A percentile compares a stretch with the other conserved stretches of the same genome.
Conservation (phyloP, 2,888 invertebrate genomes). For the Pimpla rufipes region DNA sequence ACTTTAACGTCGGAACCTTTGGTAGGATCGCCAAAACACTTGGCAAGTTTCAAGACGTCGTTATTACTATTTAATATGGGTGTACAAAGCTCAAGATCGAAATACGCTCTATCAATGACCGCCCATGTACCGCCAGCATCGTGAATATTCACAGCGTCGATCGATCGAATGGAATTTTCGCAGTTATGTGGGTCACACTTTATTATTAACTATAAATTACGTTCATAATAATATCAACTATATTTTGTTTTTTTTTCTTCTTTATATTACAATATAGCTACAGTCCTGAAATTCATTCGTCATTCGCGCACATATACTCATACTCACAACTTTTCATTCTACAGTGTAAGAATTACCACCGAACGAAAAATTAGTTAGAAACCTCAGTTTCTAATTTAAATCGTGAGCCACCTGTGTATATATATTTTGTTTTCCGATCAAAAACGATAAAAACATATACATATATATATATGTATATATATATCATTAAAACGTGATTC, state of each 20-base stretch:
- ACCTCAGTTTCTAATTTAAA: slow-evolving; percentile 10
- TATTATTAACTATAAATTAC: slow-evolving; percentile 51
- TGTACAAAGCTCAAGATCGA: slow-evolving; percentile 65
- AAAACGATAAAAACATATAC: slow-evolving; percentile 50
- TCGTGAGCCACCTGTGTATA: slow-evolving; percentile 29
- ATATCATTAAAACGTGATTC: slow-evolving; percentile 39
- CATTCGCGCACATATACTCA: slow-evolving; percentile 62
- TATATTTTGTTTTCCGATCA: background rate
- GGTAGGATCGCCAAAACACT: slow-evolving; percentile 61
- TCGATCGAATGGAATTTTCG: slow-evolving; percentile 52
- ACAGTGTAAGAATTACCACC: slow-evolving; percentile 28
- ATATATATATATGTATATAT: too few relatives aligned
- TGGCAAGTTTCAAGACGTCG: slow-evolving; percentile 62
- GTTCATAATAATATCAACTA: slow-evolving; percentile 72
- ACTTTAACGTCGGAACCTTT: slow-evolving; percentile 59
- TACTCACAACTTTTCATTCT: slow-evolving; percentile 55
- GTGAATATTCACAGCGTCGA: slow-evolving; percentile 28
- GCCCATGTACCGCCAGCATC: slow-evolving; percentile 49
- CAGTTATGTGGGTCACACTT: slow-evolving; percentile 55
- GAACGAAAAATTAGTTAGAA: slow-evolving; percentile 37
- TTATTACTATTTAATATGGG: slow-evolving; percentile 63
- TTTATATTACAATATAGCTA: slow-evolving; percentile 79
- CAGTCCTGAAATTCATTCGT: slow-evolving; percentile 69
- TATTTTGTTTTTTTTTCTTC: slow-evolving; percentile 58
- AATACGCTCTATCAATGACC: slow-evolving; percentile 64